phyloP scores from a whole-genome alignment of 2,888 invertebrate species.

The Aporophyla nigra region DNA sequence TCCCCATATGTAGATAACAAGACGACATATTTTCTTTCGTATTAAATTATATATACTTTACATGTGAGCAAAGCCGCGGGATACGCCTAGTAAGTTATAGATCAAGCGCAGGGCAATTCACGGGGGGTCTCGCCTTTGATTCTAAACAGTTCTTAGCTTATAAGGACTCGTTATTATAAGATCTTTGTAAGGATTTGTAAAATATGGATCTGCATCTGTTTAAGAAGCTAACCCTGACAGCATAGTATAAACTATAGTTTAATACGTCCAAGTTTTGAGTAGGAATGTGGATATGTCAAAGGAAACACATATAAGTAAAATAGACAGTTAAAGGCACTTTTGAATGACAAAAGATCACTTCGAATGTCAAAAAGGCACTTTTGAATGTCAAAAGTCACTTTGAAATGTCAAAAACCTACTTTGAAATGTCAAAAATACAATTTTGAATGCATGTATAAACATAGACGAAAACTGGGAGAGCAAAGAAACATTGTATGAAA shows the following conservation, averaged over 20 bases:
- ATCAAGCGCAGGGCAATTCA: constrained; percentile 7
- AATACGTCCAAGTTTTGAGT: background rate
- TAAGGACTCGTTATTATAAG: constrained; percentile 35
- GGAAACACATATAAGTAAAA: background rate
- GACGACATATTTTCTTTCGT: background rate
- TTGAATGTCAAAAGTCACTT: background rate
- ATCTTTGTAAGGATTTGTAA: constrained; percentile 37
- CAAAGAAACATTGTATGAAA: background rate
- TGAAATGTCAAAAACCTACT: background rate
- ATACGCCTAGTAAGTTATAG: constrained; percentile 22
- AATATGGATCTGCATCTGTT: constrained; percentile 38
- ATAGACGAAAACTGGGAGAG: background rate
- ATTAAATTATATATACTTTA: background rate
- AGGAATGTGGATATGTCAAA: background rate
- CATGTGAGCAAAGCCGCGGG: constrained; percentile 8
- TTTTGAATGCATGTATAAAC: background rate
- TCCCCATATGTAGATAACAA: background rate
- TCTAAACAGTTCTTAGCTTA: constrained; percentile 38
- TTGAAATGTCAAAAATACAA: background rate
- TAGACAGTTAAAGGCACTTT: background rate
- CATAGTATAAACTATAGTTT: background rate
- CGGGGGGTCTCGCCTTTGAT: constrained; percentile 31
- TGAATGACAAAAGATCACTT: background rate
- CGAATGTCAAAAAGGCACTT: background rate
- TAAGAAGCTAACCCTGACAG: constrained; percentile 12